Evolutionary conservation across 2,797 vertebrate species (phyloP), one percentile per base, ranked within the genome.

Genomic region (Thaleichthys pacificus): DNA sequence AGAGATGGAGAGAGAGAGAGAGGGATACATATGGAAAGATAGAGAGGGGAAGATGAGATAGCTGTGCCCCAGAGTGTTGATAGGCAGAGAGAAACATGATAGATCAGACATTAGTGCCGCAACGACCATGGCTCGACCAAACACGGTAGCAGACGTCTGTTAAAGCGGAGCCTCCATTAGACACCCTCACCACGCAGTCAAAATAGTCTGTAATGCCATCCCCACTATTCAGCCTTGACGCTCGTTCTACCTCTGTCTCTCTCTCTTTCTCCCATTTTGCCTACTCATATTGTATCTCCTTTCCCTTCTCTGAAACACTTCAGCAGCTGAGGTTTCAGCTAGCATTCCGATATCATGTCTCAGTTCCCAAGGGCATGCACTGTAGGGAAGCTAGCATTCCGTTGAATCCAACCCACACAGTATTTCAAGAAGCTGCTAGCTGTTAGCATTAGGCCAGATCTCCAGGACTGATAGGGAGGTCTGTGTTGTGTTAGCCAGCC

Each of bases 401-500:
- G 15, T 5, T 56, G 51, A 56, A n/a, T 56, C 51, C 4, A n/a
- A 56, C 17, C 17, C 51, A 56, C 51, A 56, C 7, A 6, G 51
- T 56, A 56, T 56, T 17, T 56, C 19, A 56, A 56, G 51, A 11
- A 56, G 51, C 51, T 56, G 51, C 51, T 56, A 56, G 22, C 58
- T 70, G 66, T 74, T 72, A 77, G 58, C 21, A 47, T 56, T 56
- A 68, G 58, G 70, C 68, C 67, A 67, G 58, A 70, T 68, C 30
- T 26, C 42, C 26, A 17, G 38, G 68, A 17, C 69, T 38, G 74
- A 74, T 72, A 73, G 60, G 19, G 58, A 49, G 21, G 54, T 66
- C 58, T 71, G 78, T 64, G 42, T 71, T 79, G 85, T 80, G 82
- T 75, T 79, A 80, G 62, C 63, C 42, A 24, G 70, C 62, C 42